These are phyloP conservation scores for Drosophila micromelanica DNA, from an alignment of 1,140 invertebrate species.

Conservation along the genomic window DNA sequence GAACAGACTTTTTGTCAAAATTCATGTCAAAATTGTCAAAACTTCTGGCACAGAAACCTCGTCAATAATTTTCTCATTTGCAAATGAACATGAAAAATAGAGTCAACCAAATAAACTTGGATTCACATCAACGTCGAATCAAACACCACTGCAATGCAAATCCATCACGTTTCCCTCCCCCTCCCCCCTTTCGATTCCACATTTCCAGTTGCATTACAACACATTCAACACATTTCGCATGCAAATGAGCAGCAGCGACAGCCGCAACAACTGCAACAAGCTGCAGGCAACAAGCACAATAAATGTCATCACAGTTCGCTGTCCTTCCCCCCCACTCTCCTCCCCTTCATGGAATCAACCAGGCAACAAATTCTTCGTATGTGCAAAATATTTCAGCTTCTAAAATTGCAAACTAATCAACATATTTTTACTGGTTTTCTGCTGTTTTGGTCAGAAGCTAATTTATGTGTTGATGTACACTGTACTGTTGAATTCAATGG, in stretches of 20 bases:
- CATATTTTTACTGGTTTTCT: constrained; percentile 50
- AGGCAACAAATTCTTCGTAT: constrained; percentile 28
- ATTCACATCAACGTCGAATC: not conserved
- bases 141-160: not conserved
- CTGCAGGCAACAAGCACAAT: constrained; percentile 17
- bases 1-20: too few relatives aligned
- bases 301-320: constrained; percentile 34
- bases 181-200: not conserved
- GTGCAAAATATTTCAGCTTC: constrained; percentile 38
- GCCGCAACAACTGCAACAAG: constrained; percentile 6
- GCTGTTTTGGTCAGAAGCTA: constrained; percentile 42
- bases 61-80: not conserved
- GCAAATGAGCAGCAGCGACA: constrained; percentile 38
- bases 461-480: constrained; percentile 40
- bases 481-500: not conserved
- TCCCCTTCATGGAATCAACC: not conserved
- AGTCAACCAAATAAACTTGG: not conserved
- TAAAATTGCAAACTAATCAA: constrained; percentile 69
- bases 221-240: constrained; percentile 16
- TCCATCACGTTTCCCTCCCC: not conserved
- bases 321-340: not conserved
- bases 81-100: not conserved
- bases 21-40: too few relatives aligned
- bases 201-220: constrained; percentile 3
- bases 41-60: too few relatives aligned